Evolutionary conservation across 2,113 vertebrate species (phyloP).

Genomic region (Protobothrops flavoviridis): DNA sequence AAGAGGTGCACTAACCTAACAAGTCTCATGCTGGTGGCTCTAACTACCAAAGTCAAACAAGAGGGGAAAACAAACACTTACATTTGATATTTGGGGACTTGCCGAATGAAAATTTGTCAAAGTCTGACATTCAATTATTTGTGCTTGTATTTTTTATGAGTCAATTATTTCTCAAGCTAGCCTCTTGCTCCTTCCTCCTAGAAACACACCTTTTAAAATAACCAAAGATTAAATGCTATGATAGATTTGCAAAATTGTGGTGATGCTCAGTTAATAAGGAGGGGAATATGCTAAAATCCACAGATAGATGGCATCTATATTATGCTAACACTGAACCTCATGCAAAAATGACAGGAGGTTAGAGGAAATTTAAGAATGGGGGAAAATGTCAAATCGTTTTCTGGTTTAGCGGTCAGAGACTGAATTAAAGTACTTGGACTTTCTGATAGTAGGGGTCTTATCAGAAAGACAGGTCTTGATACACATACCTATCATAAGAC

Average conservation of each 20-base stretch:
- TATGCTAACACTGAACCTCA: neutral
- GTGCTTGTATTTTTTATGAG: slow-evolving; percentile 12
- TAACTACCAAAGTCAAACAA: slow-evolving; percentile 21
- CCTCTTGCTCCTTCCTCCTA: neutral
- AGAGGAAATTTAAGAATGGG: neutral
- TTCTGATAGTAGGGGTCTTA: neutral
- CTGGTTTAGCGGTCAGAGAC: neutral
- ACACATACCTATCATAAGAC: neutral
- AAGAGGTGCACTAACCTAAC: neutral
- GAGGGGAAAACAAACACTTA: neutral
- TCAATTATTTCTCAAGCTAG: slow-evolving; percentile 19
- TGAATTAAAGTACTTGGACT: neutral
- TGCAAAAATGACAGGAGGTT: neutral
- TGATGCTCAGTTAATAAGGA: neutral
- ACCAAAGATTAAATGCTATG: neutral
- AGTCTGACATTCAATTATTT: slow-evolving; percentile 41
- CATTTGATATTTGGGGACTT: slow-evolving; percentile 23
- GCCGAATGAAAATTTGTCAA: slow-evolving; percentile 33
- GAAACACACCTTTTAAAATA: neutral
- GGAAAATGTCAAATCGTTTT: neutral
- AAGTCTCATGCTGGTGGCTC: neutral
- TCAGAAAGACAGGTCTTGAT: neutral
- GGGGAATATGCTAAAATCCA: neutral
- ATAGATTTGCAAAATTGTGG: neutral
- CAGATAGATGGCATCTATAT: no score